Percentiles rank a stretch among this genome's conserved stretches.
Evolutionary conservation across 2,797 vertebrate species (phyloP).

Genomic region (Coccyzus lansbergi): DNA sequence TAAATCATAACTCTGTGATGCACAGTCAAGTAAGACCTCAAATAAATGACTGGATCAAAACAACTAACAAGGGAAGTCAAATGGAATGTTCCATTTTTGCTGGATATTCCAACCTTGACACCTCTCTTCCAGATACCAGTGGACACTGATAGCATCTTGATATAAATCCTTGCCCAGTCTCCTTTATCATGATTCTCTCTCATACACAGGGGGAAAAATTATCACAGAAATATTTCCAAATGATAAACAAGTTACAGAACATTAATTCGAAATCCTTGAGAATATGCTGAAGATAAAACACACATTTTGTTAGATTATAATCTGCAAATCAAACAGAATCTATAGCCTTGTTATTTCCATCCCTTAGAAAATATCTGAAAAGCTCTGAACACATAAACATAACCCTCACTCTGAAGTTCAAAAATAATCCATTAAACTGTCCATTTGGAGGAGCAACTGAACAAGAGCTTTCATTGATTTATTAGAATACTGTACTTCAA

Average conservation of each 20-base stretch:
- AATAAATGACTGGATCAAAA: not conserved
- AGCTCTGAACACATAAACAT: not conserved
- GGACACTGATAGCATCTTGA: not conserved
- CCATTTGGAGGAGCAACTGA: not conserved
- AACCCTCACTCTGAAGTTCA: not conserved
- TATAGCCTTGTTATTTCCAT: not conserved
- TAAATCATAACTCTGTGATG: not conserved
- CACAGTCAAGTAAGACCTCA: not conserved
- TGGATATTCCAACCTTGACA: not conserved
- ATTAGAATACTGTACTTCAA: not conserved
- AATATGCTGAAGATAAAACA: not conserved
- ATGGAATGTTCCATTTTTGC: not conserved
- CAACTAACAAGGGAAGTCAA: not conserved
- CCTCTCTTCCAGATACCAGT: not conserved
- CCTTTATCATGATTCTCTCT: not conserved
- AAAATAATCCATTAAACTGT: not conserved
- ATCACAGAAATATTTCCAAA: not conserved
- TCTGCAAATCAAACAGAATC: not conserved
- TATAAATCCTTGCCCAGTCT: not conserved
- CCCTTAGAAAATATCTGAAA: constrained; percentile 8
- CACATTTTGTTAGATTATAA: not conserved
- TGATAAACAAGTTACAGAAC: not conserved
- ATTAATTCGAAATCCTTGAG: not conserved
- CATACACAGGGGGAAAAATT: not conserved
- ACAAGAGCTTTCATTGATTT: not conserved